Conservation (phyloP, 2,113 vertebrate species). For the Epinephelus fuscoguttatus region DNA sequence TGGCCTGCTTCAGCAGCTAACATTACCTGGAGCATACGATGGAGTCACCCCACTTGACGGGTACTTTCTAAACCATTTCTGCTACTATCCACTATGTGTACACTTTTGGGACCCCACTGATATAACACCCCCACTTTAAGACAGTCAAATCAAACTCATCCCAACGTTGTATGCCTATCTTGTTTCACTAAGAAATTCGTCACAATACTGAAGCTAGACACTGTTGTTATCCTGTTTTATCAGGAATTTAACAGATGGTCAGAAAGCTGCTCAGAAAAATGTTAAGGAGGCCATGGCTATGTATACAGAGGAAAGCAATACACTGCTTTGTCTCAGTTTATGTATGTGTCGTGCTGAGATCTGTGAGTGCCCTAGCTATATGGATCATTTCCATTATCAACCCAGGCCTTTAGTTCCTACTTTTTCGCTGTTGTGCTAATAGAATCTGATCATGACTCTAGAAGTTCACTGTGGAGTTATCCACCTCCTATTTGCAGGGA, state of each 20-base stretch:
- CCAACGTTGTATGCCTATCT: too few relatives aligned
- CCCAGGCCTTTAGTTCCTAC: conserved; percentile 13
- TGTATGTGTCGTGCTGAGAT: conserved; percentile 20
- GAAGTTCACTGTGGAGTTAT: not conserved
- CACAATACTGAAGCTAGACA: too few relatives aligned
- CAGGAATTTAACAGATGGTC: not conserved
- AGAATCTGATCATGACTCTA: not conserved
- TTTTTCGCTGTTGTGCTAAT: not conserved
- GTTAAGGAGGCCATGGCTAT: not conserved
- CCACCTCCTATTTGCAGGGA: not conserved
- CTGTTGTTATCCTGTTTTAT: too few relatives aligned
- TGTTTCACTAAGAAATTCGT: too few relatives aligned
- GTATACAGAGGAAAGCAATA: conserved; percentile 17
- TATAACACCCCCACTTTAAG: too few relatives aligned
- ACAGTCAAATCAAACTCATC: too few relatives aligned
- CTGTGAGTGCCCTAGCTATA: conserved; percentile 13
- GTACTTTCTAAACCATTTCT: too few relatives aligned
- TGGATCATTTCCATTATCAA: conserved; percentile 20
- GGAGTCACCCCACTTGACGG: too few relatives aligned
- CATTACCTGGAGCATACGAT: too few relatives aligned
- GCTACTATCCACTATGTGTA: too few relatives aligned
- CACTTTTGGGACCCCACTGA: too few relatives aligned
- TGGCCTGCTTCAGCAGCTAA: too few relatives aligned
- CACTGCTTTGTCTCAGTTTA: conserved; percentile 15
- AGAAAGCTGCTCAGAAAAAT: conserved; percentile 23